phyloP scores from a whole-genome alignment of 2,797 vertebrate species.

The Myripristis murdjan region DNA sequence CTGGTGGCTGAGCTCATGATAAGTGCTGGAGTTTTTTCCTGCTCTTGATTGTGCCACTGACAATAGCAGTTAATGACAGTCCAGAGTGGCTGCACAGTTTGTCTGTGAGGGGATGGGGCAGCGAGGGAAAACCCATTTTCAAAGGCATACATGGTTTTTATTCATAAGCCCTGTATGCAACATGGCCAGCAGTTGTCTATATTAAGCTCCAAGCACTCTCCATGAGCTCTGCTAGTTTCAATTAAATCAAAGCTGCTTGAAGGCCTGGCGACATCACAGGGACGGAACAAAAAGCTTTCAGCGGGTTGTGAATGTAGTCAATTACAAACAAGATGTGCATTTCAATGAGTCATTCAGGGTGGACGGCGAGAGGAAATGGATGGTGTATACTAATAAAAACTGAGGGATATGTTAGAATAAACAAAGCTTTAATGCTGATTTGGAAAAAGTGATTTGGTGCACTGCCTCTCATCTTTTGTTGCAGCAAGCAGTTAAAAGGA shows the following conservation, averaged over 20 bases:
- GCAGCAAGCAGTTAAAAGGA: constrained; percentile 37
- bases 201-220: constrained; percentile 65
- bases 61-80: constrained; percentile 84
- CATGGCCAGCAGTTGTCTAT: constrained; percentile 64
- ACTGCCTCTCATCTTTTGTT: constrained; percentile 54
- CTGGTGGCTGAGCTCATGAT: constrained; percentile 75
- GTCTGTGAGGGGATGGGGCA: constrained; percentile 56
- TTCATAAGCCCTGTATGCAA: constrained; percentile 70
- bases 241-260: constrained; percentile 80
- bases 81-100: constrained; percentile 62
- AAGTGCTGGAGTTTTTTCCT: constrained; percentile 70
- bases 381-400: constrained; percentile 72
- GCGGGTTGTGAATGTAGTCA: constrained; percentile 81
- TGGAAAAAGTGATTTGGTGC: constrained; percentile 58
- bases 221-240: constrained; percentile 62
- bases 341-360: constrained; percentile 83
- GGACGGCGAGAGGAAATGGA: constrained; percentile 69
- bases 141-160: constrained; percentile 73
- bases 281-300: constrained; percentile 81
- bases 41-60: constrained; percentile 80
- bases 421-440: constrained; percentile 64
- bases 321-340: constrained; percentile 83
- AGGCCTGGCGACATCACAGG: constrained; percentile 75
- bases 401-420: constrained; percentile 51
- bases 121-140: constrained; percentile 55